phyloP scores from a whole-genome alignment of 1,140 invertebrate genomes.

The Nymphalis io region DNA sequence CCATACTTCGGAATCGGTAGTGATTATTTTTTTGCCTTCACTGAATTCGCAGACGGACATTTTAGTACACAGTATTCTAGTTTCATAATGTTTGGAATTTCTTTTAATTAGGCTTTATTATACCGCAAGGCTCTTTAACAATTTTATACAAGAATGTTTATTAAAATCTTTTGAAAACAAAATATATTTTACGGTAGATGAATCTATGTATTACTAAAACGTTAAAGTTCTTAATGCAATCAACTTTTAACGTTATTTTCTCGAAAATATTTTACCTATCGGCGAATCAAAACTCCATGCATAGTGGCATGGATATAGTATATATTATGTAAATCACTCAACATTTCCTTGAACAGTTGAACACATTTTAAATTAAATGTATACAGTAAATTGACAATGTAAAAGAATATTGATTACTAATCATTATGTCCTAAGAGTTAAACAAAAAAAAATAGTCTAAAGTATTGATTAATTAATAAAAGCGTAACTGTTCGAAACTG shows the following conservation, averaged over 20 bases:
- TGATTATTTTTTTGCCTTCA: slow-evolving; percentile 74
- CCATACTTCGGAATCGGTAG: slow-evolving; percentile 77
- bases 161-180: not conserved
- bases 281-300: not conserved
- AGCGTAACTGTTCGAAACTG: not conserved
- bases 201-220: not conserved
- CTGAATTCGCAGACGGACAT: slow-evolving; percentile 73
- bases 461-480: no score
- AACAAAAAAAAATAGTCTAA: no score
- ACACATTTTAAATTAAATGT: not conserved
- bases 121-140: slow-evolving; percentile 15
- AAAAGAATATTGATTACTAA: no score
- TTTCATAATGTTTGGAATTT: slow-evolving; percentile 30
- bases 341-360: slow-evolving; percentile 1
- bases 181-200: not conserved
- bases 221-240: not conserved
- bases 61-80: slow-evolving; percentile 49
- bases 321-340: not conserved
- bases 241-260: not conserved
- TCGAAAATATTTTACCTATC: not conserved
- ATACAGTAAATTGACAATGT: no score
- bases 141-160: slow-evolving; percentile 5
- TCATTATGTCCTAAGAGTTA: no score
- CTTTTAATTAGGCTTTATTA: slow-evolving; percentile 32
- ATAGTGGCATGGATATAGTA: no score